Conservation (phyloP, 2,888 invertebrate genomes). For the Notodonta ziczac region DNA sequence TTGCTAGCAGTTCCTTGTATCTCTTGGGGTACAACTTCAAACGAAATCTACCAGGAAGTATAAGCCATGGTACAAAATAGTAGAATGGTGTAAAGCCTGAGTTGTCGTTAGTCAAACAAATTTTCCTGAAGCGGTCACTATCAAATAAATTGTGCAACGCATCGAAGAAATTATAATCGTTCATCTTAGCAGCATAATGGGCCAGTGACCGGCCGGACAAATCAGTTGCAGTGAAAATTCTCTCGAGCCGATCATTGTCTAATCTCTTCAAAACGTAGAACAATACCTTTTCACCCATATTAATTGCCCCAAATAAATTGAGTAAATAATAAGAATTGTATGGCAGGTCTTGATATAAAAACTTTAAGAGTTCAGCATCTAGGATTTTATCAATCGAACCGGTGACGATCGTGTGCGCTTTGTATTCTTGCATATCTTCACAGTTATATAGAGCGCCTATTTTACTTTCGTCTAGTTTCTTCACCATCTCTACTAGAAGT, state of each 20-base stretch:
- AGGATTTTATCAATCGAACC: background rate
- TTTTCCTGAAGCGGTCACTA: background rate
- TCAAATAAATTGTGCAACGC: background rate
- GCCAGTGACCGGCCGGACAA: slow-evolving; percentile 7
- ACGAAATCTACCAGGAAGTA: background rate
- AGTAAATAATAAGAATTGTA: background rate
- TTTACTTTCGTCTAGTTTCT: background rate
- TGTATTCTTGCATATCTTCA: background rate
- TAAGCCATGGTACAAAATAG: background rate
- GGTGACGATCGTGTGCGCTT: background rate
- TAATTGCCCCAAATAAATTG: background rate
- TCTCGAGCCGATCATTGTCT: slow-evolving; percentile 8
- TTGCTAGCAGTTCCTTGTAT: background rate
- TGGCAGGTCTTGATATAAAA: background rate
- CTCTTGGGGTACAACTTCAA: background rate
- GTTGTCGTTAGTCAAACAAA: background rate
- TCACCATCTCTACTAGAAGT: background rate
- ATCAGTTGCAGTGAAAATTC: slow-evolving; percentile 8
- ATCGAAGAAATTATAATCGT: slow-evolving; percentile 1
- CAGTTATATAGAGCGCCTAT: background rate
- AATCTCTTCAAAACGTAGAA: slow-evolving; percentile 6
- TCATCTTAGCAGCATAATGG: slow-evolving; percentile 7
- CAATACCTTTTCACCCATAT: background rate
- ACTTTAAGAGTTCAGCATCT: background rate
- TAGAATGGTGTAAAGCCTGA: background rate